A percentile compares a stretch with the other conserved stretches of the same genome.
phyloP scores from a whole-genome alignment of 2,113 vertebrate species.

The Poeciliopsis turrubarensis region DNA sequence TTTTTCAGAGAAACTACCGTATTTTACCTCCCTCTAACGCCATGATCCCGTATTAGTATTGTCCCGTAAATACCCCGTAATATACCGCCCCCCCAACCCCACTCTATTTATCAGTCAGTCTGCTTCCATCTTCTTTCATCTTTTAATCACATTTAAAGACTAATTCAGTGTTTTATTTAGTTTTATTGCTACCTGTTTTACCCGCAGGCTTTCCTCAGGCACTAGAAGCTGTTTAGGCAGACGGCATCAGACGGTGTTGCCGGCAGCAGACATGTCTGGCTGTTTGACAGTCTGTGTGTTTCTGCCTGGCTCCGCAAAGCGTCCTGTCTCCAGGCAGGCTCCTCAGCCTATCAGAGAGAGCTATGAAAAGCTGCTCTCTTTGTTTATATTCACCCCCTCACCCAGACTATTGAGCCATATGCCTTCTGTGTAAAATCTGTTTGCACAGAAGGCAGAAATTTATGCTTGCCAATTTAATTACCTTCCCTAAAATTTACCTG shows the following conservation, averaged over 20 bases:
- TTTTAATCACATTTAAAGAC: neutral
- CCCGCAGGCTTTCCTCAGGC: constrained; percentile 2
- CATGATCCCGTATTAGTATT: no score
- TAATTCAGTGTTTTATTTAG: neutral
- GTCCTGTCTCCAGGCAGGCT: constrained; percentile 69
- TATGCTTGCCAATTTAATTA: neutral
- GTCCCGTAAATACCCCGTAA: no score
- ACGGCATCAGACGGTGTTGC: constrained; percentile 21
- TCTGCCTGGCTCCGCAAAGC: constrained; percentile 41
- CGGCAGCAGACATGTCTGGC: constrained; percentile 44
- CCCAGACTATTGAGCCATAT: constrained; percentile 37
- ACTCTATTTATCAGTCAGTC: neutral
- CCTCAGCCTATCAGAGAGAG: constrained; percentile 47
- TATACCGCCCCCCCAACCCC: no score
- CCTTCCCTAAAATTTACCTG: constrained; percentile 8
- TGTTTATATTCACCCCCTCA: constrained; percentile 47
- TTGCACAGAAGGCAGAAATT: neutral
- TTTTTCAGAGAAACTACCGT: no score
- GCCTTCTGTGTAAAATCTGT: neutral
- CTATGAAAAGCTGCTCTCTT: constrained; percentile 57
- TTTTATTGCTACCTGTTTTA: constrained; percentile 4
- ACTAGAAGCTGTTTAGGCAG: constrained; percentile 36
- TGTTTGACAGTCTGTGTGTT: constrained; percentile 30
- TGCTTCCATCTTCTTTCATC: neutral
- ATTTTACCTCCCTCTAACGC: no score